These are phyloP conservation scores for Heliconius congener DNA, from an alignment of 1,140 invertebrate genomes.

Conservation along the genomic window DNA sequence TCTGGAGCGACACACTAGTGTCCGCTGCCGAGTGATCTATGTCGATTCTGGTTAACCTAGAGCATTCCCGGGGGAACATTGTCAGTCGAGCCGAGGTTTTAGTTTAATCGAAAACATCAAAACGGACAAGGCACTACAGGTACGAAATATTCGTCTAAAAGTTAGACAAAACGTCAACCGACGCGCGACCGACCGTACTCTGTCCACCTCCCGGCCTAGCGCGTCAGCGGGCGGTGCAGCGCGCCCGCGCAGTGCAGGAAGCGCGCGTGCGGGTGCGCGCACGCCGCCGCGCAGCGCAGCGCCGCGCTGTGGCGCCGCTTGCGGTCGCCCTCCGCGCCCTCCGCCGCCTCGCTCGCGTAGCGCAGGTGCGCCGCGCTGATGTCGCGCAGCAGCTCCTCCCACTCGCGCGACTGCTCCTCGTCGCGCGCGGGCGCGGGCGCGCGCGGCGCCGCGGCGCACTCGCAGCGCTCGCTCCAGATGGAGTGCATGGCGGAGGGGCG, in stretches of 20 bases:
- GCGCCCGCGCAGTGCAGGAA: conserved; percentile 62
- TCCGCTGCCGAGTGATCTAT: conserved; percentile 18
- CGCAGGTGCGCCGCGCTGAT: conserved; percentile 74
- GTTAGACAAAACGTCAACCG: no score
- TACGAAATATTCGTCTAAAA: conserved; percentile 27
- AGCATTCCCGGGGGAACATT: conserved; percentile 40
- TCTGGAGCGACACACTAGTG: conserved; percentile 3
- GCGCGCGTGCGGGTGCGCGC: conserved; percentile 71
- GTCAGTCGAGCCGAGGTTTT: conserved; percentile 29
- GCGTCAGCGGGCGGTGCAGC: conserved; percentile 76
- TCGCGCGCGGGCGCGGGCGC: conserved; percentile 21
- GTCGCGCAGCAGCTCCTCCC: conserved; percentile 79
- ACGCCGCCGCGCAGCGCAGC: conserved; percentile 56
- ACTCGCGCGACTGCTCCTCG: conserved; percentile 68
- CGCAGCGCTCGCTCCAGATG: conserved; percentile 53
- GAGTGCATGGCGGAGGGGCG: conserved; percentile 48
- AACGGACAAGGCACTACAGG: conserved; percentile 37
- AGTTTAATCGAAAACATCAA: conserved; percentile 17
- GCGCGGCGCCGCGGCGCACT: conserved; percentile 37
- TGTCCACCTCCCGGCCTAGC: conserved; percentile 44
- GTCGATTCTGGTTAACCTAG: conserved; percentile 22
- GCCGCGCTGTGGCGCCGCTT: conserved; percentile 73
- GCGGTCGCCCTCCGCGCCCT: conserved; percentile 50
- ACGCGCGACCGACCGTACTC: background rate
- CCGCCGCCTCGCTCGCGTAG: conserved; percentile 51